Percentiles rank a stretch among this genome's conserved stretches.
Conservation (phyloP, 2,797 vertebrate genomes). For the Thamnophis elegans region DNA sequence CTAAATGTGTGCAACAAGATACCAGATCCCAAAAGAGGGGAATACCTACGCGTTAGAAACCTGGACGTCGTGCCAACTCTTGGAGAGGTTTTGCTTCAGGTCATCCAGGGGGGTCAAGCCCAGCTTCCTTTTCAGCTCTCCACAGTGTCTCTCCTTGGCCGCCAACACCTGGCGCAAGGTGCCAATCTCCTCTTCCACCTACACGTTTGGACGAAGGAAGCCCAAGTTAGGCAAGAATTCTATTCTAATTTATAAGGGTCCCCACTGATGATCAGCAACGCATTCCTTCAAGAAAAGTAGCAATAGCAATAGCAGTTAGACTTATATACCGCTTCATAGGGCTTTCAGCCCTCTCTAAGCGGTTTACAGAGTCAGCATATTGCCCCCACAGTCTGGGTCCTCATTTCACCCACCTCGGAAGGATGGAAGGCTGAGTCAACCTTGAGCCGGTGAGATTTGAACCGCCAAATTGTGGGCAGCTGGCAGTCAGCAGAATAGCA, state of each 20-base stretch:
- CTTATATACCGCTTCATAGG: too few relatives aligned
- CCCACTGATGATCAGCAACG: not conserved
- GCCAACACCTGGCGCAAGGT: conserved; percentile 93
- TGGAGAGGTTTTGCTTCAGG: conserved; percentile 87
- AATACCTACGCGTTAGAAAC: conserved; percentile 89
- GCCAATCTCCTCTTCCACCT: conserved; percentile 97
- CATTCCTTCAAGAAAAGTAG: not conserved
- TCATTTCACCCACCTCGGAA: too few relatives aligned
- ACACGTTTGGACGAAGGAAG: not conserved
- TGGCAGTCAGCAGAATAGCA: too few relatives aligned
- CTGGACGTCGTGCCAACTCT: conserved; percentile 94
- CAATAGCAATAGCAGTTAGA: too few relatives aligned
- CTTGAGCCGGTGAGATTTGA: too few relatives aligned
- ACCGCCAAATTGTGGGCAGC: too few relatives aligned
- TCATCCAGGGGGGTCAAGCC: conserved; percentile 88
- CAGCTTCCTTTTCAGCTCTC: conserved; percentile 91
- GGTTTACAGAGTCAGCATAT: too few relatives aligned
- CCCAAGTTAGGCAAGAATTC: fast-evolving
- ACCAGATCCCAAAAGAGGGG: not conserved
- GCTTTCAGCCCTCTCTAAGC: too few relatives aligned
- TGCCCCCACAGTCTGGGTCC: too few relatives aligned
- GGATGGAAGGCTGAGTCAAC: too few relatives aligned
- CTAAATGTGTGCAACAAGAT: not conserved
- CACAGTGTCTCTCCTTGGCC: conserved; percentile 91
- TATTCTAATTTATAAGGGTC: too few relatives aligned